Conservation (phyloP, 2,888 invertebrate genomes). For the Drepana falcataria region DNA sequence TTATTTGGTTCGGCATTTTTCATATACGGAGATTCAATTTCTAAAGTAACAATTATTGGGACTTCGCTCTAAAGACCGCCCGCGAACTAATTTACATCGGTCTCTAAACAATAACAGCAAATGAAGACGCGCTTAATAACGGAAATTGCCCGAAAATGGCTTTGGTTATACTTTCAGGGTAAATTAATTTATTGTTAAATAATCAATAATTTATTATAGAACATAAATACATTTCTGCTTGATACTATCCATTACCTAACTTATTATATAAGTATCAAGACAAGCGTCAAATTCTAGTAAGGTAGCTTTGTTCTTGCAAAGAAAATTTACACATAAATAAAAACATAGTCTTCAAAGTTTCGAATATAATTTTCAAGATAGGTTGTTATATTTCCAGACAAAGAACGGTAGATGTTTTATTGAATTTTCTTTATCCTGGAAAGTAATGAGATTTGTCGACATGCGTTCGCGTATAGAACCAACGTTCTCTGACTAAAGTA, state of each 20-base stretch:
- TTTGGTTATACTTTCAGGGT: conserved; percentile 29
- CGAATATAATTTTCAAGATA: conserved; percentile 2
- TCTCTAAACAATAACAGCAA: conserved; percentile 55
- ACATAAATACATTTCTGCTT: no score
- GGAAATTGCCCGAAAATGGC: conserved; percentile 51
- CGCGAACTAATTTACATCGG: conserved; percentile 55
- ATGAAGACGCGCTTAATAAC: conserved; percentile 48
- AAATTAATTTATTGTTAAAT: conserved; percentile 45
- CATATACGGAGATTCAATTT: no score
- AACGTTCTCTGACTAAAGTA: conserved; percentile 35
- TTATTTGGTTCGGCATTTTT: no score
- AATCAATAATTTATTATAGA: conserved; percentile 10
- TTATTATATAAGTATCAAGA: neutral
- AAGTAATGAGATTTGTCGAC: conserved; percentile 66
- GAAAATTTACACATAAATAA: neutral
- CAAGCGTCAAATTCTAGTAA: no score
- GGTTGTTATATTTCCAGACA: conserved; percentile 28
- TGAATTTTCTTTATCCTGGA: conserved; percentile 63
- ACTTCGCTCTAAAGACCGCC: conserved; percentile 16
- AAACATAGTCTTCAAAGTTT: neutral
- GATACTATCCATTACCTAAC: no score
- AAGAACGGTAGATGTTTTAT: conserved; percentile 47
- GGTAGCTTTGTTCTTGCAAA: no score
- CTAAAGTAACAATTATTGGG: no score
- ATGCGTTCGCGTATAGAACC: conserved; percentile 51